These are phyloP conservation scores for Zosterops borbonicus DNA, from an alignment of 2,113 vertebrate species.

Conservation along the genomic window DNA sequence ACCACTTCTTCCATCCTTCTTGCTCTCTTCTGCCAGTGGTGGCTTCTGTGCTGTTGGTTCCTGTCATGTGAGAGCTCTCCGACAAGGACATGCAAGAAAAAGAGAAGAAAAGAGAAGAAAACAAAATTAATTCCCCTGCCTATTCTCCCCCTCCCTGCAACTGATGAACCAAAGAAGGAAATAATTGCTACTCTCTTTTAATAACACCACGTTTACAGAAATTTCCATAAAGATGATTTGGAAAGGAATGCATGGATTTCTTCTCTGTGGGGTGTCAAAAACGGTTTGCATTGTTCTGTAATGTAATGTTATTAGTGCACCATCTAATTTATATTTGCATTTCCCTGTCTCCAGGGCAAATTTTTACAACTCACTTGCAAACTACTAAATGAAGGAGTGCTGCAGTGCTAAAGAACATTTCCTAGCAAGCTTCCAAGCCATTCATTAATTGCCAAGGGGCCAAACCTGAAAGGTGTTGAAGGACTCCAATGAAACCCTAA, in stretches of 20 bases:
- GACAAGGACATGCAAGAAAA: slow-evolving; percentile 42
- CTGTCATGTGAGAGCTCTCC: neutral
- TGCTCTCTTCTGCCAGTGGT: neutral
- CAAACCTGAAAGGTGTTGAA: neutral
- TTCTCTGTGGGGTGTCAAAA: slow-evolving; percentile 75
- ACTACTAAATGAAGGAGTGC: slow-evolving; percentile 54
- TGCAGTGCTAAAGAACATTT: slow-evolving; percentile 21
- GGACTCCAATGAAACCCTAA: neutral
- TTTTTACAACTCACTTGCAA: slow-evolving; percentile 71
- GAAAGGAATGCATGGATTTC: slow-evolving; percentile 71
- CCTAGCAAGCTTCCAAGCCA: slow-evolving; percentile 10
- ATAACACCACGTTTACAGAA: slow-evolving; percentile 76
- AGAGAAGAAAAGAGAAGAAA: slow-evolving; percentile 30
- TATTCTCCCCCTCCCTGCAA: slow-evolving; percentile 54
- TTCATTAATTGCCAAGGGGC: neutral
- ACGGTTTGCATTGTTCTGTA: slow-evolving; percentile 75
- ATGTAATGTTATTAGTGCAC: slow-evolving; percentile 76
- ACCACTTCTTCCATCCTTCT: slow-evolving; percentile 22
- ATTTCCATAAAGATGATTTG: slow-evolving; percentile 79
- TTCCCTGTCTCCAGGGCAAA: slow-evolving; percentile 74
- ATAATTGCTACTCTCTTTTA: slow-evolving; percentile 80
- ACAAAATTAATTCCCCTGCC: slow-evolving; percentile 62
- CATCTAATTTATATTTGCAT: slow-evolving; percentile 76
- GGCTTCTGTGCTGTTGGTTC: neutral
- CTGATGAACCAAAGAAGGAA: slow-evolving; percentile 78